phyloP scores from a whole-genome alignment of 2,888 invertebrate species.

The Alloscopus bannaensis region DNA sequence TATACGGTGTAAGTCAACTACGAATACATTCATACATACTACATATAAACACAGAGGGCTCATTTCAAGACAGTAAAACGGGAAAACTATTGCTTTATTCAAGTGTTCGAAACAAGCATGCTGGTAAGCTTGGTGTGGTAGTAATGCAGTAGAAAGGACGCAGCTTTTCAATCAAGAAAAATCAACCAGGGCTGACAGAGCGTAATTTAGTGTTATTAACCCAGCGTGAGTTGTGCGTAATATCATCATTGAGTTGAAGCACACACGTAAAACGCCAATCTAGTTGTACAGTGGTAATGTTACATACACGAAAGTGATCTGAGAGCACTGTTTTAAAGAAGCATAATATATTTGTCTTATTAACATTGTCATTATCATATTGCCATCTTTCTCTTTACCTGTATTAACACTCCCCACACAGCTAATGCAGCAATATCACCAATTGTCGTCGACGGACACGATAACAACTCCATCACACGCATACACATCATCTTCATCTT shows the following conservation, averaged over 20 bases:
- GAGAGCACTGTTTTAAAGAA: background rate
- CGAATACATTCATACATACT: too few relatives aligned
- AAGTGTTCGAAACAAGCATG: too few relatives aligned
- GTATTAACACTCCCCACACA: slow-evolving; percentile 23
- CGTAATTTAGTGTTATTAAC: slow-evolving; percentile 67
- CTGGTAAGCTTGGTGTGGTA: too few relatives aligned
- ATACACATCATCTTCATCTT: slow-evolving; percentile 14
- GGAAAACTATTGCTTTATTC: too few relatives aligned
- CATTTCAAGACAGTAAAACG: too few relatives aligned
- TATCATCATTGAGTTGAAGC: slow-evolving; percentile 53
- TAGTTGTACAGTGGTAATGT: background rate
- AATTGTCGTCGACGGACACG: slow-evolving; percentile 2
- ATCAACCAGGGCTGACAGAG: slow-evolving; percentile 61
- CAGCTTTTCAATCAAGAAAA: slow-evolving; percentile 64
- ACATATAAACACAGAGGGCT: too few relatives aligned
- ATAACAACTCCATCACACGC: background rate
- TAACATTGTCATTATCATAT: slow-evolving; percentile 29
- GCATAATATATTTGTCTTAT: slow-evolving; percentile 15
- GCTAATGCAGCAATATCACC: slow-evolving; percentile 17
- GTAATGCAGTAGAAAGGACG: slow-evolving; percentile 52
- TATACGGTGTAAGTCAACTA: too few relatives aligned
- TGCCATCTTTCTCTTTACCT: slow-evolving; percentile 36
- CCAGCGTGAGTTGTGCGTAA: slow-evolving; percentile 65
- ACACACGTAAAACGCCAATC: slow-evolving; percentile 36
- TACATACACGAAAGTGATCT: slow-evolving; percentile 1